Evolutionary conservation across 1,140 invertebrate genomes (phyloP).

Genomic region (Ceratoteleas bidentatus): DNA sequence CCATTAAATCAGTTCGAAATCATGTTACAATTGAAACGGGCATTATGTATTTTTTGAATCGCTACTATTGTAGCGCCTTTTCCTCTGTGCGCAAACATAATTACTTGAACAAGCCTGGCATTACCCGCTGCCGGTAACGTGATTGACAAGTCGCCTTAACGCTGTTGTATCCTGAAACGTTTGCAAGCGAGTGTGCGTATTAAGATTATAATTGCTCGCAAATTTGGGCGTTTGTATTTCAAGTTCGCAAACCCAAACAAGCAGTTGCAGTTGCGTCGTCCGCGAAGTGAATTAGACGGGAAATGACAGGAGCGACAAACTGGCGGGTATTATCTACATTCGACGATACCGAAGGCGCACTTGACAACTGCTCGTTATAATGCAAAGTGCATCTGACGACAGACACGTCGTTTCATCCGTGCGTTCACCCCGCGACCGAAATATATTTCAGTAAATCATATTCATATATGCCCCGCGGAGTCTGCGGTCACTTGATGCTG

Average conservation of each 20-base stretch:
- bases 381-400: conserved; percentile 74
- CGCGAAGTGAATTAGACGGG: conserved; percentile 42
- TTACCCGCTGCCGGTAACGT: too few relatives aligned
- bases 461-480: conserved; percentile 50
- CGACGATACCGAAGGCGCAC: conserved; percentile 71
- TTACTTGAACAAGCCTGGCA: too few relatives aligned
- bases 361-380: conserved; percentile 76
- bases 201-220: not conserved
- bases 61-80: too few relatives aligned
- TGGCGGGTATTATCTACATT: conserved; percentile 64
- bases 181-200: too few relatives aligned
- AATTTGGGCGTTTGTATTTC: conserved; percentile 8
- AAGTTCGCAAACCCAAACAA: conserved; percentile 27
- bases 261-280: conserved; percentile 16
- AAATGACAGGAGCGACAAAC: conserved; percentile 66
- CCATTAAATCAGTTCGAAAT: too few relatives aligned
- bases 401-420: conserved; percentile 70
- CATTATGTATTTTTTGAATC: too few relatives aligned
- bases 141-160: too few relatives aligned
- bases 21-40: too few relatives aligned
- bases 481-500: not conserved
- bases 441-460: conserved; percentile 71
- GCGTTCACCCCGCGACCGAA: conserved; percentile 74
- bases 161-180: too few relatives aligned
- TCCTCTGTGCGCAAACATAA: too few relatives aligned